Evolutionary conservation across 2,797 vertebrate species (phyloP).

Genomic region (Chaenodraco wilsoni): DNA sequence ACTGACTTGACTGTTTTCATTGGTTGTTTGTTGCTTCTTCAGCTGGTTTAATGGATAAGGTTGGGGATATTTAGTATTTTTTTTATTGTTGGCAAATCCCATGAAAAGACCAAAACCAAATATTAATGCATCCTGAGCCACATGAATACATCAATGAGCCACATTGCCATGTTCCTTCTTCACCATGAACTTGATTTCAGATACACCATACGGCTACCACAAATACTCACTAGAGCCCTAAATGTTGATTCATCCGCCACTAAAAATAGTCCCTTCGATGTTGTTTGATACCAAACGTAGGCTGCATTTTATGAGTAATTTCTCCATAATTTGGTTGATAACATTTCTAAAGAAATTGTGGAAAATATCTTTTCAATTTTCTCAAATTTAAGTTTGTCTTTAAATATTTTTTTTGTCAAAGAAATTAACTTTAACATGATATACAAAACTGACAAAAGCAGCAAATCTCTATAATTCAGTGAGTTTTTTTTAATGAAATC

Average conservation of each 20-base stretch:
- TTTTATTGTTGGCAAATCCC: constrained; percentile 9
- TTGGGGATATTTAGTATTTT: background rate
- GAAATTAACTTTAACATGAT: no score
- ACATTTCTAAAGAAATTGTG: no score
- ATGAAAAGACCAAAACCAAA: background rate
- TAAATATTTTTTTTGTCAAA: no score
- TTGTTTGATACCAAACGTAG: background rate
- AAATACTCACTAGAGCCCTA: background rate
- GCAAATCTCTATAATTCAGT: no score
- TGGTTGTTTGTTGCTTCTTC: no score
- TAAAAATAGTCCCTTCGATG: constrained; percentile 10
- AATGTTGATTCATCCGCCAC: background rate
- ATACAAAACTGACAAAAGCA: no score
- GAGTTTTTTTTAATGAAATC: no score
- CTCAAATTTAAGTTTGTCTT: no score
- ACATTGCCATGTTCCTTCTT: background rate
- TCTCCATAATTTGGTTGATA: no score
- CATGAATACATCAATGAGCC: background rate
- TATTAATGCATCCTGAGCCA: background rate
- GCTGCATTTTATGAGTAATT: no score
- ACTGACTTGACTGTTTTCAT: background rate
- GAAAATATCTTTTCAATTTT: no score
- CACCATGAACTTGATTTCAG: background rate
- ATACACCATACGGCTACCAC: no score
- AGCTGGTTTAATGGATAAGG: background rate